These are phyloP conservation scores for Globodera rostochiensis DNA, from an alignment of 1,140 invertebrate genomes.

Conservation along the genomic window DNA sequence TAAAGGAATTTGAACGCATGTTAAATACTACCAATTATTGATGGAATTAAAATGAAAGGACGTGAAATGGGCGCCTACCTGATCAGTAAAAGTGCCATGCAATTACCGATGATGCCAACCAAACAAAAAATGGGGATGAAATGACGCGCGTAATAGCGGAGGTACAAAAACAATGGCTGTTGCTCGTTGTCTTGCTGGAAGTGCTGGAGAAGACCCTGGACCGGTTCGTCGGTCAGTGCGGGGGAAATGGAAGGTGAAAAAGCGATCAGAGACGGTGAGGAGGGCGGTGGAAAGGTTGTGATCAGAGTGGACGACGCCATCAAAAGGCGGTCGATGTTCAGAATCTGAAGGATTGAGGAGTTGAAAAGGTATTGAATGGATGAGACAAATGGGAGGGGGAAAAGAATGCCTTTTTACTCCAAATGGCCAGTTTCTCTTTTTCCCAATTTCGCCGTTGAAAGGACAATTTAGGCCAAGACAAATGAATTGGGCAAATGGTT, in stretches of 20 bases:
- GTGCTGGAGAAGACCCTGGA: conserved; percentile 21
- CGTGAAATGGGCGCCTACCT: conserved; percentile 32
- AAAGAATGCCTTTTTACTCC: not conserved
- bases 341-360: not conserved
- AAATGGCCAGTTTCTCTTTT: not conserved
- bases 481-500: not conserved
- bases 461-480: not conserved
- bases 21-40: too few relatives aligned
- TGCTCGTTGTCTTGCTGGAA: conserved; percentile 32
- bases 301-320: not conserved
- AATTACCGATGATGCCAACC: conserved; percentile 57
- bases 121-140: conserved; percentile 59
- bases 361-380: not conserved
- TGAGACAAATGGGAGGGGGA: not conserved
- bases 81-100: conserved; percentile 54
- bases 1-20: too few relatives aligned
- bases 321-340: not conserved
- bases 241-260: not conserved
- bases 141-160: conserved; percentile 54
- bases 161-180: conserved; percentile 42
- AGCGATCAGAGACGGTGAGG: not conserved
- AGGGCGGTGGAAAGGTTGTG: not conserved
- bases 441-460: too few relatives aligned
- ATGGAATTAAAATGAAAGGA: too few relatives aligned
- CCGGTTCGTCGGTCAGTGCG: conserved; percentile 9